These are phyloP conservation scores for Podarcis lilfordi DNA, from an alignment of 2,797 vertebrate species.

Conservation along the genomic window DNA sequence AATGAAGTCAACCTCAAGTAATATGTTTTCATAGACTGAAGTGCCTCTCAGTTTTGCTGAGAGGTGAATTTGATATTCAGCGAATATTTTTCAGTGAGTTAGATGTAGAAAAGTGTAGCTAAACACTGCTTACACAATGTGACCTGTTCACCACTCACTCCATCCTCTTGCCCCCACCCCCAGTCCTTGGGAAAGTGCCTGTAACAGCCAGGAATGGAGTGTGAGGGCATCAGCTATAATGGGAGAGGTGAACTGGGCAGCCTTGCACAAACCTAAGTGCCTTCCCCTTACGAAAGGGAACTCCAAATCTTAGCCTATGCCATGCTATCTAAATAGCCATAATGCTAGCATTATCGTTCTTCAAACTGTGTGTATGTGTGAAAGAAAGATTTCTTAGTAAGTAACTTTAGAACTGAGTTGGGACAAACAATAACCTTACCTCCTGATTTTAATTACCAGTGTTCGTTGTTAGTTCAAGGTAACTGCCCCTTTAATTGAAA, in stretches of 20 bases:
- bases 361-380: not conserved
- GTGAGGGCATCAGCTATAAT: not conserved
- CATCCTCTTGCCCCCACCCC: not conserved
- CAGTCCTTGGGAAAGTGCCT: not conserved
- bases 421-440: not conserved
- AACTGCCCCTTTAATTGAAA: not conserved
- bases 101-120: not conserved
- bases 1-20: not conserved
- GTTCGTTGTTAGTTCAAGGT: not conserved
- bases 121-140: not conserved
- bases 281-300: not conserved
- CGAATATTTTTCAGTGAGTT: not conserved
- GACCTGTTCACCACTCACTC: not conserved
- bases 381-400: not conserved
- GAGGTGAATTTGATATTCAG: slow-evolving; percentile 9
- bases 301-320: not conserved
- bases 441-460: not conserved
- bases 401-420: not conserved
- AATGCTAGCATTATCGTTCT: not conserved
- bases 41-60: not conserved
- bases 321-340: not conserved
- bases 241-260: not conserved
- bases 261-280: not conserved
- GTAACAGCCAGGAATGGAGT: not conserved
- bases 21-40: not conserved